Evolutionary conservation across 2,888 invertebrate species (phyloP).

Genomic region (Rapana venosa): DNA sequence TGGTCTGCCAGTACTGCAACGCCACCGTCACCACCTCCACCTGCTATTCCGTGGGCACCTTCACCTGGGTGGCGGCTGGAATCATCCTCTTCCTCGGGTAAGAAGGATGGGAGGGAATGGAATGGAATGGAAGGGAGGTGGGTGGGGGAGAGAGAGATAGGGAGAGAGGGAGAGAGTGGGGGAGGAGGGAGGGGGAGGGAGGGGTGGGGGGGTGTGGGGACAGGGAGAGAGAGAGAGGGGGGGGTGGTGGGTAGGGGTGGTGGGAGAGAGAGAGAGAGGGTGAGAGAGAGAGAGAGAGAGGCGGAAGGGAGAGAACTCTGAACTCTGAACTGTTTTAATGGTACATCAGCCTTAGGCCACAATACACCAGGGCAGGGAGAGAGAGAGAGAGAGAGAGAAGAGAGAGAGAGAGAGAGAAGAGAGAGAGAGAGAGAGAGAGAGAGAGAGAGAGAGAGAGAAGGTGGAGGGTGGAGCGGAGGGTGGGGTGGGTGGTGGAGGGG

Average conservation of each 20-base stretch:
- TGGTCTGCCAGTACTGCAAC: conserved; percentile 63
- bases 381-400: too few species aligned
- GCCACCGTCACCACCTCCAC: conserved; percentile 61
- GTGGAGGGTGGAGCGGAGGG: background rate
- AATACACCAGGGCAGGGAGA: too few species aligned
- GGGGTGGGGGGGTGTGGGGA: too few species aligned
- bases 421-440: background rate
- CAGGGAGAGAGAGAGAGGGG: too few species aligned
- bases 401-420: background rate
- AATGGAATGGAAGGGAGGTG: background rate
- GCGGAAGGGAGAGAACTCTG: too few species aligned
- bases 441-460: conserved; percentile 10
- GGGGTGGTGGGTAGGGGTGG: too few species aligned
- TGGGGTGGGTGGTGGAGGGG: too few species aligned
- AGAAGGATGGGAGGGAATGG: conserved; percentile 13
- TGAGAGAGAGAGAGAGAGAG: too few species aligned
- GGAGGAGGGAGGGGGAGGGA: background rate
- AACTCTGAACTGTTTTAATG: too few species aligned
- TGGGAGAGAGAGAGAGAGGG: too few species aligned
- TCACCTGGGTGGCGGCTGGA: conserved; percentile 61
- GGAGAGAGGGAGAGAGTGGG: background rate
- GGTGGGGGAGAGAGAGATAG: too few species aligned
- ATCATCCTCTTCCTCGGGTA: conserved; percentile 62
- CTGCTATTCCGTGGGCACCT: conserved; percentile 57
- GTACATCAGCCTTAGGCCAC: too few species aligned